Percentiles rank a stretch among this genome's conserved stretches.
Conservation (phyloP, 2,888 invertebrate genomes). For the Horisme vitalbata region DNA sequence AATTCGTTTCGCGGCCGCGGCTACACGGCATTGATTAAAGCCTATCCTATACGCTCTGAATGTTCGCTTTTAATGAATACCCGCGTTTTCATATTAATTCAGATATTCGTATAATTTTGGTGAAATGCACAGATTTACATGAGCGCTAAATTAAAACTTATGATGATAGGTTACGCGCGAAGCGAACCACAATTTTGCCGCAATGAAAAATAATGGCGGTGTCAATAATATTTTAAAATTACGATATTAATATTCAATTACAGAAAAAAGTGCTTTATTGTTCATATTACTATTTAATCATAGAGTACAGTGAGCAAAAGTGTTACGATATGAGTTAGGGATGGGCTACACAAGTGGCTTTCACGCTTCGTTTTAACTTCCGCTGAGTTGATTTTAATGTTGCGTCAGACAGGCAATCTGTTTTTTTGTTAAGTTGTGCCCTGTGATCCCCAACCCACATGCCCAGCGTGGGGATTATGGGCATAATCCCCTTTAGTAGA, state of each 20-base stretch:
- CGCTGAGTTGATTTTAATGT: too few relatives aligned
- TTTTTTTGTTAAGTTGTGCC: too few relatives aligned
- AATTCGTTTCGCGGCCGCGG: conserved; percentile 49
- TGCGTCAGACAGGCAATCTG: too few relatives aligned
- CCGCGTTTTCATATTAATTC: conserved; percentile 49
- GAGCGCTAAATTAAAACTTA: conserved; percentile 31
- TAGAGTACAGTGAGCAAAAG: background rate
- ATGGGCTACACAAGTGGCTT: background rate
- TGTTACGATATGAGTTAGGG: background rate
- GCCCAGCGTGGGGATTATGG: too few relatives aligned
- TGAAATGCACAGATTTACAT: conserved; percentile 38
- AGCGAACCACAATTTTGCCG: conserved; percentile 27
- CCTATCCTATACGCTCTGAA: conserved; percentile 56
- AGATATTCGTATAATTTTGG: conserved; percentile 47
- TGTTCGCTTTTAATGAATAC: conserved; percentile 51
- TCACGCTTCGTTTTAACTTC: conserved; percentile 4
- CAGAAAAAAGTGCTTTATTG: conserved; percentile 11
- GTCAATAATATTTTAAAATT: conserved; percentile 28
- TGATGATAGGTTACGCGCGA: conserved; percentile 35
- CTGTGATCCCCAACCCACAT: too few relatives aligned
- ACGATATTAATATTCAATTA: conserved; percentile 31
- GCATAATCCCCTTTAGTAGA: too few relatives aligned
- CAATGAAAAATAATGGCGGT: conserved; percentile 31
- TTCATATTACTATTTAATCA: conserved; percentile 20
- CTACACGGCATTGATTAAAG: conserved; percentile 56